Evolutionary conservation across 1,140 invertebrate species (phyloP).

Genomic region (Zaprionus nigranus): DNA sequence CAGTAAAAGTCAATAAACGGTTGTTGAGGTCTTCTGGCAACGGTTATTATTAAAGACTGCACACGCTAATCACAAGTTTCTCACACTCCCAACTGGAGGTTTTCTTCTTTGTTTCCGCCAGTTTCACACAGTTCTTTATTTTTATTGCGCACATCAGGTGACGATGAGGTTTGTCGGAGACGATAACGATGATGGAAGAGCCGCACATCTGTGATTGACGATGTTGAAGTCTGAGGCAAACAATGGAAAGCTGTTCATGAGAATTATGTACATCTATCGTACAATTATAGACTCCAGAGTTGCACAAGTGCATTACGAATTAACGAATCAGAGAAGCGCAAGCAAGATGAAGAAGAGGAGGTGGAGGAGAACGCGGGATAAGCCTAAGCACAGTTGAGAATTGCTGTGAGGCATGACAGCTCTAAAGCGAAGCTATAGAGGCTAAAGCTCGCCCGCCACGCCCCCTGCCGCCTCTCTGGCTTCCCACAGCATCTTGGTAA

Average conservation of each 20-base stretch:
- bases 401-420: background rate
- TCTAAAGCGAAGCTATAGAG: background rate
- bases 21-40: background rate
- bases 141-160: slow-evolving; percentile 3
- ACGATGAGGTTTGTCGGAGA: background rate
- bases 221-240: background rate
- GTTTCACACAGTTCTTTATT: slow-evolving; percentile 10
- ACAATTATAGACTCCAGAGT: slow-evolving; percentile 7
- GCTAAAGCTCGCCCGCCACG: background rate
- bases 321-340: slow-evolving; percentile 5
- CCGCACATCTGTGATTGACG: background rate
- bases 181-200: slow-evolving; percentile 5
- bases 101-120: background rate
- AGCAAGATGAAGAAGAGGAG: background rate
- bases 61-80: slow-evolving; percentile 1
- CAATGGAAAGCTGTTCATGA: slow-evolving; percentile 8
- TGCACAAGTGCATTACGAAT: slow-evolving; percentile 5
- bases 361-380: background rate
- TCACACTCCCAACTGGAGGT: background rate
- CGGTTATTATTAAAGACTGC: background rate
- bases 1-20: background rate
- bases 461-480: background rate
- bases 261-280: slow-evolving; percentile 4
- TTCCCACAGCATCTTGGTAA: background rate
- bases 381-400: background rate